These are phyloP conservation scores for Gymnocephalus cernua DNA, from an alignment of 2,113 vertebrate species.

Conservation along the genomic window DNA sequence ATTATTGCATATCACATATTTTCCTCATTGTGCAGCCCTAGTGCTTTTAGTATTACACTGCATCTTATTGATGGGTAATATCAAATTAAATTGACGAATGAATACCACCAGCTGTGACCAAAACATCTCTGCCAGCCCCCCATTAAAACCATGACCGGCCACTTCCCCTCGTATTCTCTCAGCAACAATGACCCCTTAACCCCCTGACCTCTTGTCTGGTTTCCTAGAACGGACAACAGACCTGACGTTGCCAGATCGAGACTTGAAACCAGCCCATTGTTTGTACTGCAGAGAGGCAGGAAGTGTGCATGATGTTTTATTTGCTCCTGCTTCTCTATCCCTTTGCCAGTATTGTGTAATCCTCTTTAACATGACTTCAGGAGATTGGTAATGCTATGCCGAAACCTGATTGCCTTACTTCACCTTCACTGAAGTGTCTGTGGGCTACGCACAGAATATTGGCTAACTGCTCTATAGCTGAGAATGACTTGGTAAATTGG, in stretches of 20 bases:
- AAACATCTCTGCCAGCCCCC: conserved; percentile 17
- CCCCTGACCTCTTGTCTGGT: conserved; percentile 50
- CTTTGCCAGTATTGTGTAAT: conserved; percentile 51
- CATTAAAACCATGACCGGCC: conserved; percentile 42
- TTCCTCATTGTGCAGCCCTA: no score
- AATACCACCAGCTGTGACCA: conserved; percentile 49
- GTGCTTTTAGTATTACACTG: not conserved
- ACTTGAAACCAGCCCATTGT: conserved; percentile 61
- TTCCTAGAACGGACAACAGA: conserved; percentile 66
- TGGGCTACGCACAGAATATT: not conserved
- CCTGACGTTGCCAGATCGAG: conserved; percentile 50
- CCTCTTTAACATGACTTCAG: not conserved
- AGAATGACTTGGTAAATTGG: not conserved
- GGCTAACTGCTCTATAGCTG: not conserved
- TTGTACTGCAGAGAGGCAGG: conserved; percentile 58
- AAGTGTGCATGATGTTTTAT: conserved; percentile 60
- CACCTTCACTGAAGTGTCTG: not conserved
- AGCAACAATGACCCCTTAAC: conserved; percentile 68
- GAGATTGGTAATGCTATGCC: not conserved
- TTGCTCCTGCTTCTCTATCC: conserved; percentile 14
- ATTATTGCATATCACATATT: no score
- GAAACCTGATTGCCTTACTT: not conserved
- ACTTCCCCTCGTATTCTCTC: conserved; percentile 62
- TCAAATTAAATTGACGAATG: conserved; percentile 18
- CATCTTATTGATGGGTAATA: conserved; percentile 18